phyloP scores from a whole-genome alignment of 2,888 invertebrate species.

The Callimorpha dominula region DNA sequence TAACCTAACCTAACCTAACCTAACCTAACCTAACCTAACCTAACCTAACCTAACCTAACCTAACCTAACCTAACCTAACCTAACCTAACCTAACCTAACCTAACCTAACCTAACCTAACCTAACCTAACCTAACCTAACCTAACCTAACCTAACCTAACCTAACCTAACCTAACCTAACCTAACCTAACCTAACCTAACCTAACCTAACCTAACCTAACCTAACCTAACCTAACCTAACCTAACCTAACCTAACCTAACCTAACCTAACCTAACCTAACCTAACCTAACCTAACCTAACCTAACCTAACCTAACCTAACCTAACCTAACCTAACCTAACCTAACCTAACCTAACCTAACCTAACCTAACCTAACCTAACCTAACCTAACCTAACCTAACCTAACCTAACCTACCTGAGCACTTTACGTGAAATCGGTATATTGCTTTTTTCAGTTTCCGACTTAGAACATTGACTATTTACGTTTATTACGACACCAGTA shows the following conservation, averaged over 20 bases:
- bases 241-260: too few relatives aligned
- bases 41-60: slow-evolving; percentile 14
- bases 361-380: too few relatives aligned
- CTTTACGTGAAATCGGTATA: too few relatives aligned
- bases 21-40: slow-evolving; percentile 5
- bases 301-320: background rate
- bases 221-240: too few relatives aligned
- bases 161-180: slow-evolving; percentile 4
- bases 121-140: slow-evolving; percentile 11
- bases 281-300: too few relatives aligned
- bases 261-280: background rate
- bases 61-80: slow-evolving; percentile 9
- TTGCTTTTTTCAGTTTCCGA: too few relatives aligned
- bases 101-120: slow-evolving; percentile 18
- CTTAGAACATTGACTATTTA: too few relatives aligned
- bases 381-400: too few relatives aligned
- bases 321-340: too few relatives aligned
- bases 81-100: slow-evolving; percentile 13
- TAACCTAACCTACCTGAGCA: too few relatives aligned
- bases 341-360: too few relatives aligned
- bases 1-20: background rate
- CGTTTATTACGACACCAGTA: too few relatives aligned
- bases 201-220: background rate
- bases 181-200: slow-evolving; percentile 13
- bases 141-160: slow-evolving; percentile 2